Evolutionary conservation across 2,888 invertebrate species (phyloP).

Genomic region (Eupithecia tripunctaria): DNA sequence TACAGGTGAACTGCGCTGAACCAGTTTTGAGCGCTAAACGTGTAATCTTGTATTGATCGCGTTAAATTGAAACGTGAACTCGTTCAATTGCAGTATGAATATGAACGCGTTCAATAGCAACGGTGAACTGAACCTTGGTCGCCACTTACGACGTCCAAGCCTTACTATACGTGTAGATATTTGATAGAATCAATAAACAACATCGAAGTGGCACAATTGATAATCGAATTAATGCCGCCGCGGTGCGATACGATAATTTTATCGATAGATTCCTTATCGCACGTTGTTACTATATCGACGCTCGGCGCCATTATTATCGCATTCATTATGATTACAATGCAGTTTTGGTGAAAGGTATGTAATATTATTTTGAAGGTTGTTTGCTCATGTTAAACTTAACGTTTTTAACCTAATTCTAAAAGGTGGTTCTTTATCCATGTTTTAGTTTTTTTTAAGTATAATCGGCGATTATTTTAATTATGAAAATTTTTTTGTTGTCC

Average conservation of each 20-base stretch:
- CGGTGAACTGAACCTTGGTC: too few relatives aligned
- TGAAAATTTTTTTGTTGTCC: too few relatives aligned
- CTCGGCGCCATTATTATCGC: constrained; percentile 22
- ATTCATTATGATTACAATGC: constrained; percentile 27
- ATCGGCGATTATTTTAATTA: too few relatives aligned
- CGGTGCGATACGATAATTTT: constrained; percentile 40
- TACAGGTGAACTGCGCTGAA: too few relatives aligned
- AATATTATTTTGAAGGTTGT: constrained; percentile 4
- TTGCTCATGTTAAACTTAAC: not conserved
- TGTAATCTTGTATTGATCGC: too few relatives aligned
- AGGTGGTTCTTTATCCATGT: too few relatives aligned
- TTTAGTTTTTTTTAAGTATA: too few relatives aligned
- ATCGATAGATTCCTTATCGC: constrained; percentile 42
- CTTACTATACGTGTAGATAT: not conserved
- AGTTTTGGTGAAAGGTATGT: constrained; percentile 9
- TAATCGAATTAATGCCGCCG: constrained; percentile 43
- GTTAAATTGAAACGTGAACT: too few relatives aligned
- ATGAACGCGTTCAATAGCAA: too few relatives aligned
- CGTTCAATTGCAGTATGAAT: too few relatives aligned
- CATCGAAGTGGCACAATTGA: constrained; percentile 38
- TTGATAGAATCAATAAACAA: constrained; percentile 25
- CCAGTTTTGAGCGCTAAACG: too few relatives aligned
- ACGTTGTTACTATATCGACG: constrained; percentile 38
- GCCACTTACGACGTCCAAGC: too few relatives aligned
- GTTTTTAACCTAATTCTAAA: not conserved